These are phyloP conservation scores for Peucedramus taeniatus DNA, from an alignment of 2,113 vertebrate genomes.

Conservation along the genomic window DNA sequence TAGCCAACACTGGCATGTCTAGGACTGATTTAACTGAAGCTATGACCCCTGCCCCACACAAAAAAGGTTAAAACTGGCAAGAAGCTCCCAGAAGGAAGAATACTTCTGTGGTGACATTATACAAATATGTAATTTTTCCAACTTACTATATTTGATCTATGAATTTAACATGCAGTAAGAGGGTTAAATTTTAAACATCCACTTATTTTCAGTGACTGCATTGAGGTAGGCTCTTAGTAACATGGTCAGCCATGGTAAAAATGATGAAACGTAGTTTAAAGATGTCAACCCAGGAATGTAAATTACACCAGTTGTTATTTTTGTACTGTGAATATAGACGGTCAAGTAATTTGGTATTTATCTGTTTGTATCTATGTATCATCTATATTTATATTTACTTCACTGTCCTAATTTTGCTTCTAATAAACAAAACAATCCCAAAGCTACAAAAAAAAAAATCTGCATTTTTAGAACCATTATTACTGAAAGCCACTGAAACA, in stretches of 20 bases:
- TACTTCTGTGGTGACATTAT: not conserved
- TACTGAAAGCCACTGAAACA: not conserved
- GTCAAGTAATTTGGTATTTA: not conserved
- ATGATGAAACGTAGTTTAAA: not conserved
- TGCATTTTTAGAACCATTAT: not conserved
- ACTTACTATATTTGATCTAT: not conserved
- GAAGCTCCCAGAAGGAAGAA: not conserved
- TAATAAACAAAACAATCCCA: not conserved
- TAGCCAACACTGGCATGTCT: slow-evolving; percentile 30
- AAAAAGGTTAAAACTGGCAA: slow-evolving; percentile 9
- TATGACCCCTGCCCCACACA: not conserved
- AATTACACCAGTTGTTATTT: not conserved
- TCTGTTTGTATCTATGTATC: not conserved
- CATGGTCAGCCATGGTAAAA: not conserved
- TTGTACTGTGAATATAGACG: not conserved
- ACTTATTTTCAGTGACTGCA: not conserved
- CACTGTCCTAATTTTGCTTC: not conserved
- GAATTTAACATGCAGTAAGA: not conserved
- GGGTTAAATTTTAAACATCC: not conserved
- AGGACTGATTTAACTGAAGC: slow-evolving; percentile 15
- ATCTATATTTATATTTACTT: not conserved
- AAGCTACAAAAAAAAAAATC: not conserved
- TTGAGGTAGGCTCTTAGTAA: not conserved
- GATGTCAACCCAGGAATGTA: not conserved
- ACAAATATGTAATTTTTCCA: not conserved